Evolutionary conservation across 2,113 vertebrate genomes (phyloP).

Genomic region (Nannospalax galili): DNA sequence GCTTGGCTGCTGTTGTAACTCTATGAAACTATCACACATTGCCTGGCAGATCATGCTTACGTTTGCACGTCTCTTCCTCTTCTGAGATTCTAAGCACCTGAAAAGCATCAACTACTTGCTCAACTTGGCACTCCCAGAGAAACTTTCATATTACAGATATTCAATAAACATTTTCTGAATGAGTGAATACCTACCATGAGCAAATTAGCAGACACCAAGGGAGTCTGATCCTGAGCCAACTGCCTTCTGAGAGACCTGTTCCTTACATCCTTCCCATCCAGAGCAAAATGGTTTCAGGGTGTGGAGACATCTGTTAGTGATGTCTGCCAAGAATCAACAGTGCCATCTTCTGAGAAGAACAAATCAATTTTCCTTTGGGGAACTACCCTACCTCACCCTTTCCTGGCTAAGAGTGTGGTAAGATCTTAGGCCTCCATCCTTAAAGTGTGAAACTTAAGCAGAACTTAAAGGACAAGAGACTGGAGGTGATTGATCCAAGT

Average conservation of each 20-base stretch:
- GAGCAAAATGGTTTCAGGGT: conserved; percentile 73
- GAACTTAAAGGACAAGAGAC: not conserved
- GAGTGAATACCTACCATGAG: conserved; percentile 67
- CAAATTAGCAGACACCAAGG: conserved; percentile 63
- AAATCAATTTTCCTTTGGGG: conserved; percentile 54
- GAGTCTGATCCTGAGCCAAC: conserved; percentile 69
- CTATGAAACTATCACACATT: not conserved
- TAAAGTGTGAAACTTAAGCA: conserved; percentile 36
- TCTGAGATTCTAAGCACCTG: conserved; percentile 7
- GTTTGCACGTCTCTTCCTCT: not conserved
- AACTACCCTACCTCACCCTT: not conserved
- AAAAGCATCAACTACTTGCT: conserved; percentile 37
- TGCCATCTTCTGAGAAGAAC: conserved; percentile 56
- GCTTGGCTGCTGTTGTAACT: not conserved
- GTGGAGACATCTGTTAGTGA: conserved; percentile 69
- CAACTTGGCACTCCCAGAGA: conserved; percentile 45
- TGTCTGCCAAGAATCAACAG: conserved; percentile 72
- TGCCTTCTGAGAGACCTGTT: conserved; percentile 64
- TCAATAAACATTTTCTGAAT: conserved; percentile 70
- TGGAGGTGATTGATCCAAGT: not conserved
- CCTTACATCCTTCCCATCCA: conserved; percentile 54
- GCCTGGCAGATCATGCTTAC: not conserved
- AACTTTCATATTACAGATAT: conserved; percentile 42
- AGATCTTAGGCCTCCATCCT: not conserved
- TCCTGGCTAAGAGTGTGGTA: not conserved